phyloP scores from a whole-genome alignment of 2,888 invertebrate species.

The Nezara viridula region DNA sequence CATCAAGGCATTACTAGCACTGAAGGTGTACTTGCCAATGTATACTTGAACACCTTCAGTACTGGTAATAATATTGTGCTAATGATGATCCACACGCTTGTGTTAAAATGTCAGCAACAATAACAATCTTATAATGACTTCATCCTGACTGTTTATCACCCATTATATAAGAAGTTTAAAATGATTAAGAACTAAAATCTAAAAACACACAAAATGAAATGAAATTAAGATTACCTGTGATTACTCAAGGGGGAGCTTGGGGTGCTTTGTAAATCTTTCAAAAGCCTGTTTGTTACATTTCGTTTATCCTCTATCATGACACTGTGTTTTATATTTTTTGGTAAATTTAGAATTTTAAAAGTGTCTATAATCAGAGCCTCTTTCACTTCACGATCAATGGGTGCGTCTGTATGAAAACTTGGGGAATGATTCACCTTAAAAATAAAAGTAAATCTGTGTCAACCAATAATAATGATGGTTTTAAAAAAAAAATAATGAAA shows the following conservation, averaged over 20 bases:
- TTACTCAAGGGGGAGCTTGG: background rate
- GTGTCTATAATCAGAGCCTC: conserved; percentile 83
- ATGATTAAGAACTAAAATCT: no score
- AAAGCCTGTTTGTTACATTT: conserved; percentile 48
- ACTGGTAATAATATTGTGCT: no score
- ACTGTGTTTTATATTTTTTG: conserved; percentile 77
- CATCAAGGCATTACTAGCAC: no score
- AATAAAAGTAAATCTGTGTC: background rate
- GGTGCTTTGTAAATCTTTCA: conserved; percentile 37
- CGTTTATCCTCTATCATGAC: conserved; percentile 42
- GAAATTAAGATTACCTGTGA: background rate
- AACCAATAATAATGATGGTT: no score
- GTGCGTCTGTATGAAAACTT: conserved; percentile 91
- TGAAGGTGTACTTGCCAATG: no score
- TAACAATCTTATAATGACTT: no score
- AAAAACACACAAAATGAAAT: background rate
- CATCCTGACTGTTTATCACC: no score
- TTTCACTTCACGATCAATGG: conserved; percentile 88
- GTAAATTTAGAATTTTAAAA: conserved; percentile 82
- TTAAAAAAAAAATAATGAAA: no score
- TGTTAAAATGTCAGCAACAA: no score
- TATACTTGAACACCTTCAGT: no score
- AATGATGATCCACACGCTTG: no score
- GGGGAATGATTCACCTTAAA: conserved; percentile 90
- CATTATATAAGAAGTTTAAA: no score